Percentiles rank a stretch among this genome's conserved stretches.
phyloP scores from a whole-genome alignment of 23 tunicate genomes.

The Diplosoma virens region DNA sequence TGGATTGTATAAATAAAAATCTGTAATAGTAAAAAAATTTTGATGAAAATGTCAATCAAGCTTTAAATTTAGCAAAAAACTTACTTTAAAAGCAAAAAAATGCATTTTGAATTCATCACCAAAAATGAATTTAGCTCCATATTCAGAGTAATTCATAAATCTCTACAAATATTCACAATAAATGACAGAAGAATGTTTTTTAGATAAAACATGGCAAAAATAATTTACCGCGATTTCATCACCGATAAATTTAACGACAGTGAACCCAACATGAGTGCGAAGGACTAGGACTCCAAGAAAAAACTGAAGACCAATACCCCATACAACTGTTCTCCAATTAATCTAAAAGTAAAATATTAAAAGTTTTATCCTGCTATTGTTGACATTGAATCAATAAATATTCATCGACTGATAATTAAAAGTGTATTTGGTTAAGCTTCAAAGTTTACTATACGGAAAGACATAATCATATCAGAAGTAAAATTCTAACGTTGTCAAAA shows the following conservation, averaged over 20 bases:
- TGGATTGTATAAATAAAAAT: no score
- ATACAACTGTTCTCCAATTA: constrained; percentile 71
- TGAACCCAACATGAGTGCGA: constrained; percentile 45
- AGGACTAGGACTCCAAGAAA: constrained; percentile 55
- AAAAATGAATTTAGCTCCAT: constrained; percentile 56
- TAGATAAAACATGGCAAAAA: background rate
- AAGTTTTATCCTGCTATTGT: no score
- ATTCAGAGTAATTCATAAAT: constrained; percentile 49
- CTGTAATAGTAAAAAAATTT: background rate
- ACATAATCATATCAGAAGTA: no score
- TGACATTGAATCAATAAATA: no score
- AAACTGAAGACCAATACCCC: constrained; percentile 70
- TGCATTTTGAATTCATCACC: constrained; percentile 17
- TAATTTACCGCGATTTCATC: constrained; percentile 65
- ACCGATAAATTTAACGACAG: constrained; percentile 56
- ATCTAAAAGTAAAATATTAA: no score
- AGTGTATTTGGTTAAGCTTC: no score
- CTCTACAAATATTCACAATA: background rate
- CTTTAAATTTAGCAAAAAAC: no score
- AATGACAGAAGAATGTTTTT: background rate
- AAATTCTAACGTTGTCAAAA: no score
- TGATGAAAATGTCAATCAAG: background rate
- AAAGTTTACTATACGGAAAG: no score
- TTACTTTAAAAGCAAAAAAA: constrained; percentile 62
- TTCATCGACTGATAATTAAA: no score